A percentile compares a stretch with the other conserved stretches of the same genome.
These are phyloP conservation scores for Lasioglossum vierecki DNA, from an alignment of 2,888 invertebrate species.

Conservation along the genomic window DNA sequence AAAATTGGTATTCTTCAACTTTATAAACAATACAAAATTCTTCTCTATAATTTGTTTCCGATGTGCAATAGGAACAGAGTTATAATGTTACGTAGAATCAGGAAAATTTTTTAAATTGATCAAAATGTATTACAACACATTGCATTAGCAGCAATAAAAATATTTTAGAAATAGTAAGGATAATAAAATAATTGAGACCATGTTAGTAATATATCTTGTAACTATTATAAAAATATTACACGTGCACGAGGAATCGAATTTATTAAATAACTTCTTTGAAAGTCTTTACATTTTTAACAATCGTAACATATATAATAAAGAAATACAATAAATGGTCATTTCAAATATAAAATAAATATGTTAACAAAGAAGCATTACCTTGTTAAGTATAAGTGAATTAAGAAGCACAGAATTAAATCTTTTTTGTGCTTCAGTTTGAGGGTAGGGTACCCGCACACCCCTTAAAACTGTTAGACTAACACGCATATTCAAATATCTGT, in stretches of 20 bases:
- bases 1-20: too few species aligned
- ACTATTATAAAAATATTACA: not conserved
- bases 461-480: not conserved
- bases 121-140: too few species aligned
- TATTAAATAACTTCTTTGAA: not conserved
- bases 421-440: not conserved
- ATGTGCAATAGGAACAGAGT: not conserved
- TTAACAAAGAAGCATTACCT: not conserved
- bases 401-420: not conserved
- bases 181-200: not conserved
- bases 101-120: too few species aligned
- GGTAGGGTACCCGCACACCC: not conserved
- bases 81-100: too few species aligned
- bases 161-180: not conserved
- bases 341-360: not conserved
- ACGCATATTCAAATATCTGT: constrained; percentile 26
- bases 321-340: not conserved
- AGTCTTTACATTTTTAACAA: not conserved
- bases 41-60: too few species aligned
- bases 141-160: not conserved
- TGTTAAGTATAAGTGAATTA: not conserved
- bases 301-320: not conserved
- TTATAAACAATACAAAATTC: too few species aligned
- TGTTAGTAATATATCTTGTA: not conserved
- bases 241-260: not conserved